These are phyloP conservation scores for Herpailurus yagouaroundi DNA, from an alignment of 2,113 vertebrate species.

Conservation along the genomic window DNA sequence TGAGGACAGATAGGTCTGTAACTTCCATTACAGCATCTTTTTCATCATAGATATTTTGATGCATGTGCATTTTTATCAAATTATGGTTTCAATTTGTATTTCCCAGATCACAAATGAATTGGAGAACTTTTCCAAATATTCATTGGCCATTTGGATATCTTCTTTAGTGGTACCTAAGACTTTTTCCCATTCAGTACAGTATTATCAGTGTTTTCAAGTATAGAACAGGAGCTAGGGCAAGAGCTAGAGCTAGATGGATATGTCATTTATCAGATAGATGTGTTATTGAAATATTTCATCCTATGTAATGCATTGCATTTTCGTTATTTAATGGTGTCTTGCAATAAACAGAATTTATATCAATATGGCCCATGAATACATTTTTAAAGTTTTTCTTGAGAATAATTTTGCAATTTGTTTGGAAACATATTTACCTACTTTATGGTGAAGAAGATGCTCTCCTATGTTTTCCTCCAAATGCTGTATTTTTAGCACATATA, in stretches of 20 bases:
- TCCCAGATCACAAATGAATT: neutral
- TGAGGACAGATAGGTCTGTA: neutral
- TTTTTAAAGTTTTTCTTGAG: neutral
- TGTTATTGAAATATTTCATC: neutral
- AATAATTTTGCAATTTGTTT: neutral
- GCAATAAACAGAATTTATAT: neutral
- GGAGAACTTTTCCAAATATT: neutral
- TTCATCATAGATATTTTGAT: neutral
- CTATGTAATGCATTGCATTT: neutral
- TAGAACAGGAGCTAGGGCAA: neutral
- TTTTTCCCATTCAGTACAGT: neutral
- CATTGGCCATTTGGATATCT: neutral
- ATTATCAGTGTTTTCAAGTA: slow-evolving; percentile 37
- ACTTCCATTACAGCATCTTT: neutral
- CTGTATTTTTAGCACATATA: neutral
- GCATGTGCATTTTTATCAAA: neutral
- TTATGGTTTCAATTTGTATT: neutral
- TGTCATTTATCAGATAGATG: neutral
- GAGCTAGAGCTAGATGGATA: neutral
- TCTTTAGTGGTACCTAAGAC: neutral
- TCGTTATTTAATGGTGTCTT: neutral
- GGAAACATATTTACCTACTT: neutral
- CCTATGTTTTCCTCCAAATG: neutral
- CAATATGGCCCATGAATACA: neutral
- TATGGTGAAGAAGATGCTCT: neutral